Conservation (phyloP, 2,797 vertebrate genomes). For the Pyrocephalus nanus region DNA sequence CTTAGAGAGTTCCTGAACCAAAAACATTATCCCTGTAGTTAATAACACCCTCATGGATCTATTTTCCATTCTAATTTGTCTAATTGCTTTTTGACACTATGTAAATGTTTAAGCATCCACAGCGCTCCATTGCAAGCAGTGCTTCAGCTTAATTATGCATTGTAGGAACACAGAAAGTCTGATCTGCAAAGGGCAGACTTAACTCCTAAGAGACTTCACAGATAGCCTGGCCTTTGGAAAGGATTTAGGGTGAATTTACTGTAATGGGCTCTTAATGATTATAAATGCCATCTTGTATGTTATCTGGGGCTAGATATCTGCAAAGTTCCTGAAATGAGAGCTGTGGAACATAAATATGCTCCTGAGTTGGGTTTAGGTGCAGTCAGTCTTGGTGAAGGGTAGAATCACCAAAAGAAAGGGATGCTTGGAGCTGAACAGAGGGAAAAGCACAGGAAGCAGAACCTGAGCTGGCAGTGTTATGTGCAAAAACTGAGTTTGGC, state of each 20-base stretch:
- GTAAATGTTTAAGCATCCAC: slow-evolving; percentile 1
- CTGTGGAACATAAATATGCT: background rate
- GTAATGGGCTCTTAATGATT: background rate
- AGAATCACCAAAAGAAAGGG: background rate
- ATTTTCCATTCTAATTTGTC: background rate
- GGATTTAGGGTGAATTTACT: background rate
- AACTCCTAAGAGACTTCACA: background rate
- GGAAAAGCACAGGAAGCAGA: background rate
- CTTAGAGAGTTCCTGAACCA: background rate
- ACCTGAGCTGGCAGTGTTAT: background rate
- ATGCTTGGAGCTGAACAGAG: background rate
- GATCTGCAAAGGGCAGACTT: slow-evolving; percentile 1
- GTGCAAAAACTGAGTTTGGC: background rate
- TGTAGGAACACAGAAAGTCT: background rate
- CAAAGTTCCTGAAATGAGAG: background rate
- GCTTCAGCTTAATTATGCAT: background rate
- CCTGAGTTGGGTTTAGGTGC: background rate
- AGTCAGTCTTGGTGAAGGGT: background rate
- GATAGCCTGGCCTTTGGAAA: slow-evolving; percentile 14
- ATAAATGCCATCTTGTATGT: background rate
- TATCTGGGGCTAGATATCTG: background rate
- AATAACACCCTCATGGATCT: background rate
- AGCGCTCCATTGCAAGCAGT: background rate
- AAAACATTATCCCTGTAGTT: background rate
- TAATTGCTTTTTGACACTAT: background rate